These are phyloP conservation scores for Drymonia ruficornis DNA, from an alignment of 2,888 invertebrate genomes.

Conservation along the genomic window DNA sequence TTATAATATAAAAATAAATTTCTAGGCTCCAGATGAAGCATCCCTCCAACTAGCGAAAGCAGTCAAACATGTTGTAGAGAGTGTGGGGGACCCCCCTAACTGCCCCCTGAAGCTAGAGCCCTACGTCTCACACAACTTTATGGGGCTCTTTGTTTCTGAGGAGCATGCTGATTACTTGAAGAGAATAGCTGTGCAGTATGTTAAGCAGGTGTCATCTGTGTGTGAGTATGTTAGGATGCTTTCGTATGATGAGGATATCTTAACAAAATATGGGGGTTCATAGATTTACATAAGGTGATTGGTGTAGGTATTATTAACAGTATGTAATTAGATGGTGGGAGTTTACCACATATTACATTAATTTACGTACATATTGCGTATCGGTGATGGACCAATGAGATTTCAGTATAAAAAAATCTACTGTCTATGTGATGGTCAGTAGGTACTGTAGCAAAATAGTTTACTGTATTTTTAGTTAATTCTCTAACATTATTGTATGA, in stretches of 20 bases:
- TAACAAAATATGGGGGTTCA: too few relatives aligned
- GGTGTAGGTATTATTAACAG: neutral
- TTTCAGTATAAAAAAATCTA: too few relatives aligned
- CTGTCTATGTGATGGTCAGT: too few relatives aligned
- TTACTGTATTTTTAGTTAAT: neutral
- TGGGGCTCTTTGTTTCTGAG: constrained; percentile 95
- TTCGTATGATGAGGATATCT: too few relatives aligned
- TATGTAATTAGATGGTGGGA: neutral
- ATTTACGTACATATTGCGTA: too few relatives aligned
- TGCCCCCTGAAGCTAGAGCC: constrained; percentile 90
- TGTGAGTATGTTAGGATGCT: constrained; percentile 79
- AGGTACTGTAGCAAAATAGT: too few relatives aligned
- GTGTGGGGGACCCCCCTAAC: constrained; percentile 87
- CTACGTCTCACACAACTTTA: constrained; percentile 94
- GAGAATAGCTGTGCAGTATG: constrained; percentile 91
- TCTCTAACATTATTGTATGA: neutral
- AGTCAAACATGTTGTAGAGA: constrained; percentile 90
- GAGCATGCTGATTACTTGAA: constrained; percentile 92
- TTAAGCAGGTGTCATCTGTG: constrained; percentile 90
- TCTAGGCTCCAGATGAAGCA: constrained; percentile 90
- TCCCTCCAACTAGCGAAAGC: constrained; percentile 88
- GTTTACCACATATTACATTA: neutral
- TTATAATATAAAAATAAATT: constrained; percentile 2
- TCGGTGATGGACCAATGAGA: too few relatives aligned
- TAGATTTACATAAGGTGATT: too few relatives aligned